phyloP scores from a whole-genome alignment of 2,113 vertebrate species.

The Tachuris rubrigastra region DNA sequence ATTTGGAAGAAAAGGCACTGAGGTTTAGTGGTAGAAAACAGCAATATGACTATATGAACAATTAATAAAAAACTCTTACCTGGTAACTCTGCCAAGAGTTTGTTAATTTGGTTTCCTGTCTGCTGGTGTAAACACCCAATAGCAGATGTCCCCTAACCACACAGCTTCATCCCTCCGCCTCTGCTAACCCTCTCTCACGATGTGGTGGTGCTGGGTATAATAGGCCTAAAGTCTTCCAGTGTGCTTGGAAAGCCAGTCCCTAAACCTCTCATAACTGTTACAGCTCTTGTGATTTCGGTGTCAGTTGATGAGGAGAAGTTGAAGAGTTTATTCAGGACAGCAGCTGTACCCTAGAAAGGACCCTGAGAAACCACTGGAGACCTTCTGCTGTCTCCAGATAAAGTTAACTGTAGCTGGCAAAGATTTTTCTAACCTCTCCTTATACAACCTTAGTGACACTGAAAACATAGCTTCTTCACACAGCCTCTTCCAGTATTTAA shows the following conservation, averaged over 20 bases:
- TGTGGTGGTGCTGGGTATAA: not conserved
- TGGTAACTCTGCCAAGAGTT: not conserved
- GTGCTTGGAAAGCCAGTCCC: not conserved
- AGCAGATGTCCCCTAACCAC: not conserved
- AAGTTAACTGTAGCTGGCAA: not conserved
- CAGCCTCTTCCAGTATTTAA: not conserved
- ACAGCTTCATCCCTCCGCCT: not conserved
- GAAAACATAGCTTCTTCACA: not conserved
- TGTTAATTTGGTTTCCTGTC: conserved; percentile 5
- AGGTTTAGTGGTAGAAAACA: not conserved
- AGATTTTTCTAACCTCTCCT: not conserved
- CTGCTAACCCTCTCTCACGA: not conserved
- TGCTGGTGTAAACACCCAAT: not conserved
- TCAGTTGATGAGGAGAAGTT: not conserved
- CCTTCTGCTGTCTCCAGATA: not conserved
- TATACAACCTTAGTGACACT: not conserved
- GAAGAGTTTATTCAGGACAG: not conserved
- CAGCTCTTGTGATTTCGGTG: not conserved
- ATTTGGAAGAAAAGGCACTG: not conserved
- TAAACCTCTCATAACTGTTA: not conserved
- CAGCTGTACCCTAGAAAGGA: not conserved
- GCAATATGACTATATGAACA: accelerated
- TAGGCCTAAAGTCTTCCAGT: not conserved
- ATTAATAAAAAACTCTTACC: not conserved
- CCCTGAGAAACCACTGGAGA: not conserved